Percentiles rank a stretch among this genome's conserved stretches.
Evolutionary conservation across 2,888 invertebrate species (phyloP).

Genomic region (Agonopterix heracliana): DNA sequence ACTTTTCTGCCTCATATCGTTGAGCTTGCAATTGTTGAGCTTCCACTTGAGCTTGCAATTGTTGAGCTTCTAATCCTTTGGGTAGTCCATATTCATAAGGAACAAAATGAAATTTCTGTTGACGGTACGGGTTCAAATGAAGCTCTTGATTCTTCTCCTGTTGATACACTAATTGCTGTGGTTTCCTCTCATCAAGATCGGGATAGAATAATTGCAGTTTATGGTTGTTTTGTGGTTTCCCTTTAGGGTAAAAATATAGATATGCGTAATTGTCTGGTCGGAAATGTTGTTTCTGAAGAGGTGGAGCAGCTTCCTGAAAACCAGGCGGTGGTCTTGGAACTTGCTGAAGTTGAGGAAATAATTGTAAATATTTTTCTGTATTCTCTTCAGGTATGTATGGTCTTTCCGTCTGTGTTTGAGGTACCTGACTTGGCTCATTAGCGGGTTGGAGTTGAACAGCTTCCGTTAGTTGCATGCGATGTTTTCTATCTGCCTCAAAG

Average conservation of each 20-base stretch:
- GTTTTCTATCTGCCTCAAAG: constrained; percentile 1
- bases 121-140: background rate
- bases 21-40: background rate
- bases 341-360: background rate
- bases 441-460: constrained; percentile 6
- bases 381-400: background rate
- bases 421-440: constrained; percentile 1
- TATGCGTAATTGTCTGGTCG: constrained; percentile 9
- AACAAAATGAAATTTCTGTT: constrained; percentile 16
- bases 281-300: background rate
- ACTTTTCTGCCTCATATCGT: background rate
- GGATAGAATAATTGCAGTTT: constrained; percentile 1
- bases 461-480: constrained; percentile 4
- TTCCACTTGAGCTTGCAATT: background rate
- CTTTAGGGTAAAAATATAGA: constrained; percentile 9
- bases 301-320: background rate
- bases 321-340: background rate
- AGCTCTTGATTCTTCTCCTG: background rate
- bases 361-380: constrained; percentile 7
- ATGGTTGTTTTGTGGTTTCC: constrained; percentile 1
- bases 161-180: background rate
- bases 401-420: background rate
- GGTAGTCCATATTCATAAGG: constrained; percentile 18
- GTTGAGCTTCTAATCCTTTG: constrained; percentile 13
- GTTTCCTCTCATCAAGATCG: background rate